Percentiles rank a stretch among this genome's conserved stretches.
Evolutionary conservation across 1,140 invertebrate species (phyloP).

Genomic region (Caenorhabditis tropicalis): DNA sequence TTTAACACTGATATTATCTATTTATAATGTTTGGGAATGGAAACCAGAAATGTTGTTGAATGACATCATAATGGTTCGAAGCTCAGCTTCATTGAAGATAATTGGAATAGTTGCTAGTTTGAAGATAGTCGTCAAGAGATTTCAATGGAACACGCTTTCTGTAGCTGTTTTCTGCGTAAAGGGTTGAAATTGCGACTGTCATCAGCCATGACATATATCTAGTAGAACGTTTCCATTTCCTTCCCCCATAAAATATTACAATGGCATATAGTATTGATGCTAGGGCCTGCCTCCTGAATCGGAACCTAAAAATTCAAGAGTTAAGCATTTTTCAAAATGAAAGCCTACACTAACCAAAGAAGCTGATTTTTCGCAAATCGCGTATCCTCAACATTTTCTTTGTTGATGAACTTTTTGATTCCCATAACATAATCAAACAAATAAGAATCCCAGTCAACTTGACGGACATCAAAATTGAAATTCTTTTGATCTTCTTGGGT

Average conservation of each 20-base stretch:
- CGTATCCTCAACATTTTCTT: constrained; percentile 66
- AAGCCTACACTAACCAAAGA: constrained; percentile 52
- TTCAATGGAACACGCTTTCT: constrained; percentile 64
- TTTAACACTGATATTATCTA: constrained; percentile 6
- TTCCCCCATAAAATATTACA: constrained; percentile 31
- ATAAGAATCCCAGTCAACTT: constrained; percentile 69
- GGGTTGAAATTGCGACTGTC: constrained; percentile 60
- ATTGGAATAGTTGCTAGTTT: neutral
- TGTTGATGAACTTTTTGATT: constrained; percentile 67
- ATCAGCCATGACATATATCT: constrained; percentile 64
- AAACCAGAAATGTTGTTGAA: neutral
- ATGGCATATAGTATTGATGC: constrained; percentile 60
- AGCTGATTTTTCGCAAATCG: constrained; percentile 59
- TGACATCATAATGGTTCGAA: neutral
- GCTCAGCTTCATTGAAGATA: neutral
- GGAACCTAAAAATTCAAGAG: constrained; percentile 56
- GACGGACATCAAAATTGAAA: constrained; percentile 70
- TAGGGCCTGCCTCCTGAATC: constrained; percentile 58
- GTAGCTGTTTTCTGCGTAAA: constrained; percentile 58
- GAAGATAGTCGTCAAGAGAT: constrained; percentile 65
- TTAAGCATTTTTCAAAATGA: too few species aligned
- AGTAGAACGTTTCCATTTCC: constrained; percentile 59
- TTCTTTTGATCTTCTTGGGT: constrained; percentile 65
- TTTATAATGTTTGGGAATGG: neutral
- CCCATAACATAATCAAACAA: constrained; percentile 72